Evolutionary conservation across 2,888 invertebrate genomes (phyloP).

Genomic region (Trissolcus brochymenae): DNA sequence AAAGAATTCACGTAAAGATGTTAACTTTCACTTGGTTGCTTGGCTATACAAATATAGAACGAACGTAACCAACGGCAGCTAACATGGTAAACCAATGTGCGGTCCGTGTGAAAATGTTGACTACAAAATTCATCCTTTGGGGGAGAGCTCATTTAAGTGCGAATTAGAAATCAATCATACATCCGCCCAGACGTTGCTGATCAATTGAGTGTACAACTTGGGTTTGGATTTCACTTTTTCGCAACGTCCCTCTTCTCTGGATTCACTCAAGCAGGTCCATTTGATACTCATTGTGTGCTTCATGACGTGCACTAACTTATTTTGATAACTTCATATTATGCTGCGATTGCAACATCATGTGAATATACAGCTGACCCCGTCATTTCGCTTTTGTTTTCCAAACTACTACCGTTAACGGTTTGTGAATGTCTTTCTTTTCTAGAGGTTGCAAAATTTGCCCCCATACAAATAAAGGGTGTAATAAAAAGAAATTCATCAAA

Average conservation of each 20-base stretch:
- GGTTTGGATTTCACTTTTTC: conserved; percentile 43
- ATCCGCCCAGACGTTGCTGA: conserved; percentile 13
- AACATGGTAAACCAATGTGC: conserved; percentile 3
- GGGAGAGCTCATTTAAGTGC: conserved; percentile 19
- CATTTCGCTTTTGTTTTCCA: conserved; percentile 12
- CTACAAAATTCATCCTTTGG: neutral
- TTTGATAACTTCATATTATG: conserved; percentile 32
- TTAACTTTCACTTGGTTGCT: conserved; percentile 34
- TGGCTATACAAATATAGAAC: conserved; percentile 15
- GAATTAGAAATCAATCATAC: conserved; percentile 24
- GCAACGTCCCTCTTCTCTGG: conserved; percentile 36
- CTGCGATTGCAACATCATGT: conserved; percentile 24
- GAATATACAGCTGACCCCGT: conserved; percentile 14
- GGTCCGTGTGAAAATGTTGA: neutral
- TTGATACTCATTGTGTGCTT: conserved; percentile 42
- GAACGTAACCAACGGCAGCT: conserved; percentile 24
- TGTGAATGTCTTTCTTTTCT: neutral
- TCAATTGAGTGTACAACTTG: conserved; percentile 33
- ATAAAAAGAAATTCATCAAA: no score
- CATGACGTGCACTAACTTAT: conserved; percentile 27
- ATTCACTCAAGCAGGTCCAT: conserved; percentile 39
- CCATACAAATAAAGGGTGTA: no score
- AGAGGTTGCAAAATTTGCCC: neutral
- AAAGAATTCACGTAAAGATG: conserved; percentile 27
- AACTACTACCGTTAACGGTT: conserved; percentile 12